Evolutionary conservation across 2,888 invertebrate species (phyloP).

Genomic region (Elysia crispata): DNA sequence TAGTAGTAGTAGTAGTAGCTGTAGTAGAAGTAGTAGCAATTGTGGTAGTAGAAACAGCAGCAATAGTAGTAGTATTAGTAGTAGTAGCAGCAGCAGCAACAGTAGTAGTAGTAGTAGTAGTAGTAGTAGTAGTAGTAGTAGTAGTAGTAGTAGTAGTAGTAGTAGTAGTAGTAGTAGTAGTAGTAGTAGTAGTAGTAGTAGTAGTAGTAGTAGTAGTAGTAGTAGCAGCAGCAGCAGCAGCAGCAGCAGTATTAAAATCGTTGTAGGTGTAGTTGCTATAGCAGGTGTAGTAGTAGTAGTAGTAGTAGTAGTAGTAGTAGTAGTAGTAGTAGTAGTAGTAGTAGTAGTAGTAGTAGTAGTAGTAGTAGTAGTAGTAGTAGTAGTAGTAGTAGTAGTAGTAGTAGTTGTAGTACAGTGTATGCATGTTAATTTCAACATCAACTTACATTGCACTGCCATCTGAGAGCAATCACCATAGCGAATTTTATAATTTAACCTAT

Average conservation of each 20-base stretch:
- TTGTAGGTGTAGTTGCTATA: no score
- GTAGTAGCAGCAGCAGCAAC: not conserved
- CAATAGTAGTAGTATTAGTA: no score
- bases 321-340: slow-evolving; percentile 40
- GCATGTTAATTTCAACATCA: no score
- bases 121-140: slow-evolving; percentile 49
- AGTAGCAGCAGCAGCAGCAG: slow-evolving; percentile 37
- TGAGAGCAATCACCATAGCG: slow-evolving; percentile 1
- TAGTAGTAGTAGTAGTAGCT: slow-evolving; percentile 24
- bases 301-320: slow-evolving; percentile 40
- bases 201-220: slow-evolving; percentile 49
- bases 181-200: slow-evolving; percentile 42
- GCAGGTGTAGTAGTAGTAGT: no score
- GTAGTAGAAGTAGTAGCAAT: not conserved
- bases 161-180: slow-evolving; percentile 39
- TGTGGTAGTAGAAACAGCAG: no score
- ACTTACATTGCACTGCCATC: no score
- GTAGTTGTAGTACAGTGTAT: no score
- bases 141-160: slow-evolving; percentile 48
- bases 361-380: not conserved
- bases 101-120: slow-evolving; percentile 48
- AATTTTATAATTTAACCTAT: slow-evolving; percentile 11
- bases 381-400: no score
- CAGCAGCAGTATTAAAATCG: no score
- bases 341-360: slow-evolving; percentile 44